Evolutionary conservation across 2,797 vertebrate species (phyloP).

Genomic region (Echiichthys vipera): DNA sequence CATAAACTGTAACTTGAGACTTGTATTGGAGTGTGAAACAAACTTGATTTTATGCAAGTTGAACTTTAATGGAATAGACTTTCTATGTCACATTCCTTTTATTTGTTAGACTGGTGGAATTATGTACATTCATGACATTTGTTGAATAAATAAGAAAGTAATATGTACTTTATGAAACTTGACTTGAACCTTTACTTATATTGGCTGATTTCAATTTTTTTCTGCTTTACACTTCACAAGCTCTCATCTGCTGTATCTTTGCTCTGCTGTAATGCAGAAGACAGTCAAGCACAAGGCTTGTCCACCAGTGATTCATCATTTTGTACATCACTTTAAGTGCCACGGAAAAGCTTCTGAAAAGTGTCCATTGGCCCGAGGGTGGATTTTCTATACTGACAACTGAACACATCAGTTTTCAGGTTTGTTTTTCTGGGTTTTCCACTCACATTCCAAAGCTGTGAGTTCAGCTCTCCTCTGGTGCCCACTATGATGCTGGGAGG

Average conservation of each 20-base stretch:
- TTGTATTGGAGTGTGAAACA: background rate
- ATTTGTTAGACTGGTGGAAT: background rate
- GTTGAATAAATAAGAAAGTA: background rate
- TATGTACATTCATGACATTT: background rate
- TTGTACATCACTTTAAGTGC: background rate
- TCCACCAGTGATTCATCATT: background rate
- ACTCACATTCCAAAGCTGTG: conserved; percentile 82
- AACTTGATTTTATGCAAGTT: background rate
- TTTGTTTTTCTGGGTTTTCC: conserved; percentile 78
- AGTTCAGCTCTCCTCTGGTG: conserved; percentile 81
- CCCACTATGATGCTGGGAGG: conserved; percentile 75
- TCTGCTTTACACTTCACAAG: background rate
- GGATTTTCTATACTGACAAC: conserved; percentile 48
- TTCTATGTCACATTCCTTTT: background rate
- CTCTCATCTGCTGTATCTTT: background rate
- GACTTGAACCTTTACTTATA: no score
- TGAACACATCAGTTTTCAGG: conserved; percentile 59
- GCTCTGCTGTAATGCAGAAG: background rate
- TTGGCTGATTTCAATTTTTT: no score
- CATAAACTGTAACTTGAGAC: background rate
- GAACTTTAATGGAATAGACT: background rate
- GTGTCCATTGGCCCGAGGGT: background rate
- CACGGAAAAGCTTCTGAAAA: background rate
- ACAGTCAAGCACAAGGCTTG: background rate
- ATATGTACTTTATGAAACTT: no score